Conservation (phyloP, 2,797 vertebrate genomes). For the Ateles fusciceps region DNA sequence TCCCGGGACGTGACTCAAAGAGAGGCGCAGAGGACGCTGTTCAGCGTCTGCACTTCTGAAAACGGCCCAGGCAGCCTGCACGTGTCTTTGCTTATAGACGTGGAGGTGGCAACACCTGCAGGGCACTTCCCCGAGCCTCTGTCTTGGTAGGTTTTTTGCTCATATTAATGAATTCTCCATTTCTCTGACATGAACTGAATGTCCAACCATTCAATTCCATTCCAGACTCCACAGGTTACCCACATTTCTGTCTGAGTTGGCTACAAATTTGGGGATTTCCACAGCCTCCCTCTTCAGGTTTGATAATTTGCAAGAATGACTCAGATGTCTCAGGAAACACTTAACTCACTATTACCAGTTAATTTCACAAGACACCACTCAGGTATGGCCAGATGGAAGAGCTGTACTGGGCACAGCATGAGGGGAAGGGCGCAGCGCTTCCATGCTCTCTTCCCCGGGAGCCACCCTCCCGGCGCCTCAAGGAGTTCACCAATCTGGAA, state of each 20-base stretch:
- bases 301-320: not conserved
- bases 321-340: not conserved
- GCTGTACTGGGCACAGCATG: not conserved
- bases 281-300: not conserved
- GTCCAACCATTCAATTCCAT: not conserved
- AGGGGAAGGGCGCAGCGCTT: not conserved
- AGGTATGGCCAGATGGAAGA: not conserved
- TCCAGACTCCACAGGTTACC: not conserved
- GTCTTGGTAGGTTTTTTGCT: not conserved
- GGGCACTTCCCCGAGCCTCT: not conserved
- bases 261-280: not conserved
- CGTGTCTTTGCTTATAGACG: not conserved
- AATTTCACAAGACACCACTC: not conserved
- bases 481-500: not conserved
- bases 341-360: not conserved
- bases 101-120: not conserved
- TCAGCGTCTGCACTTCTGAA: not conserved
- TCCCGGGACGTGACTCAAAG: not conserved
- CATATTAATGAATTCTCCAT: not conserved
- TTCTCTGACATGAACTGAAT: not conserved
- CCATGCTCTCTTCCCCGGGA: rapidly evolving
- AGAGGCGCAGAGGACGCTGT: not conserved
- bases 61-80: not conserved
- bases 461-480: not conserved
- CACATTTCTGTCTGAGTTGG: not conserved